Evolutionary conservation across 2,888 invertebrate species (phyloP).

Genomic region (Ceraclea dissimilis): DNA sequence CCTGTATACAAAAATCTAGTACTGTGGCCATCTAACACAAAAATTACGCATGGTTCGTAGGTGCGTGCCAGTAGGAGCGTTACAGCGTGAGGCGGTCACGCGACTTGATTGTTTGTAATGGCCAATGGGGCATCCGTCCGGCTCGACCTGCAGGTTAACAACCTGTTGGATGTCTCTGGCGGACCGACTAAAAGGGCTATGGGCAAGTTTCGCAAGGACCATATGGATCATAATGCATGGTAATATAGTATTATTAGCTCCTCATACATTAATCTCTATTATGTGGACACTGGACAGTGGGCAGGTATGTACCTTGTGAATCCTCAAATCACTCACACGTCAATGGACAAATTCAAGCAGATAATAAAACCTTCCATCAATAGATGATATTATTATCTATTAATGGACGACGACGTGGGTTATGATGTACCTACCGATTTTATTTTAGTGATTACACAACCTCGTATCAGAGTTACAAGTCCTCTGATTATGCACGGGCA

Average conservation of each 20-base stretch:
- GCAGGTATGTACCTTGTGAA: neutral
- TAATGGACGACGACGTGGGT: no score
- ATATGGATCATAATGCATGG: neutral
- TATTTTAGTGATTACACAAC: no score
- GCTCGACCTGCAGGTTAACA: slow-evolving; percentile 26
- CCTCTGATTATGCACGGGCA: no score
- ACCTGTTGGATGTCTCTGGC: slow-evolving; percentile 17
- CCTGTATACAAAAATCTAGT: no score
- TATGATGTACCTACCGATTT: no score
- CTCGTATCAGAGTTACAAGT: no score
- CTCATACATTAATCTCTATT: neutral
- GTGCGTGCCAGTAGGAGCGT: slow-evolving; percentile 16
- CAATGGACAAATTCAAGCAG: neutral
- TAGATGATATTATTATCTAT: no score
- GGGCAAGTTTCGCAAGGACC: neutral
- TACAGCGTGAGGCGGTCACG: slow-evolving; percentile 24
- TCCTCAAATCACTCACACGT: neutral
- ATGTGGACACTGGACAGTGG: neutral
- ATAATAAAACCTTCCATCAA: no score
- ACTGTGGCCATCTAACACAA: no score
- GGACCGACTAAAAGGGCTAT: neutral
- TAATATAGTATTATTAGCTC: neutral
- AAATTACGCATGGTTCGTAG: slow-evolving; percentile 17
- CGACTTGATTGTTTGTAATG: slow-evolving; percentile 11
- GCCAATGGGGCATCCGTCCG: slow-evolving; percentile 18